Percentiles rank a stretch among this genome's conserved stretches.
These are phyloP conservation scores for Meteorus colon DNA, from an alignment of 2,888 invertebrate genomes.

Conservation along the genomic window DNA sequence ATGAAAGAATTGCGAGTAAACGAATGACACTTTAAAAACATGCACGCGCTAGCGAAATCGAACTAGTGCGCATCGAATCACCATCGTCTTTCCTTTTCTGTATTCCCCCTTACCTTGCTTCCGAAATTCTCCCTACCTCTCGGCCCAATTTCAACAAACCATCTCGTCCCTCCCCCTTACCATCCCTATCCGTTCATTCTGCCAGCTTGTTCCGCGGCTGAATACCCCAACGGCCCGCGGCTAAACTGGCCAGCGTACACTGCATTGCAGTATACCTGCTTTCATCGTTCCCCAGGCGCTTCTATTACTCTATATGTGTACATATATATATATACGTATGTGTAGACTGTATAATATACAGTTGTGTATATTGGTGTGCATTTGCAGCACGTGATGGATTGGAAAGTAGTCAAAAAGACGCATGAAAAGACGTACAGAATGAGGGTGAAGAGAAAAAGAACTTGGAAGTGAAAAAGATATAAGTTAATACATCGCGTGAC, in stretches of 20 bases:
- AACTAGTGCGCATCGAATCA: conserved; percentile 11
- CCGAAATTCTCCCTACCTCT: neutral
- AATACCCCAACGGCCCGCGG: conserved; percentile 36
- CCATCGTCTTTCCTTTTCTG: conserved; percentile 4
- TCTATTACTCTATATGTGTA: conserved; percentile 23
- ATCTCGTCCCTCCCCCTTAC: neutral
- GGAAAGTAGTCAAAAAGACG: conserved; percentile 6
- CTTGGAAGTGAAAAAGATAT: neutral
- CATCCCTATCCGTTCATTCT: conserved; percentile 7
- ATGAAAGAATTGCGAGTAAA: neutral
- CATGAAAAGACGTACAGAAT: conserved; percentile 27
- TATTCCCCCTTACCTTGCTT: neutral
- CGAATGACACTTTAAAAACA: conserved; percentile 29
- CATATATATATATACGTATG: neutral
- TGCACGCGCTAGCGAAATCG: conserved; percentile 31
- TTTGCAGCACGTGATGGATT: neutral
- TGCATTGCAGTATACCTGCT: conserved; percentile 44
- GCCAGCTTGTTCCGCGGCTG: conserved; percentile 31
- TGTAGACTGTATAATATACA: neutral
- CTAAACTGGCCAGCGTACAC: conserved; percentile 34
- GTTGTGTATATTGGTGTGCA: neutral
- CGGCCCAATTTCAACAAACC: conserved; percentile 11
- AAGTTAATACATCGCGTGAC: neutral
- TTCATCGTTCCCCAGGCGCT: conserved; percentile 33
- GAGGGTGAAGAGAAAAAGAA: neutral